phyloP scores from a whole-genome alignment of 35 echinoderm and acorn worm species.

The Apostichopus californicus region DNA sequence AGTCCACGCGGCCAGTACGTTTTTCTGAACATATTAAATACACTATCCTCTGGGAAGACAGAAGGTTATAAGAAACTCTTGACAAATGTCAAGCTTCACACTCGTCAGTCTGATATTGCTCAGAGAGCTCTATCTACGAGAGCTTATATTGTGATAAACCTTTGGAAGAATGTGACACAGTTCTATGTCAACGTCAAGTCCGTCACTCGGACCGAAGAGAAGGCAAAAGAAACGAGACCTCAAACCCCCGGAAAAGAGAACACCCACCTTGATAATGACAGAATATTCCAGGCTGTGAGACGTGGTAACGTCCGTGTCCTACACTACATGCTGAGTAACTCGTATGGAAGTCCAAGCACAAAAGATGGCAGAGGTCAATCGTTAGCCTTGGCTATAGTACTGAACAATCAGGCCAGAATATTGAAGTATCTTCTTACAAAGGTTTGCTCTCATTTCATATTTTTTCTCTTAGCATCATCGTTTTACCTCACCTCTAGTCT shows the following conservation, averaged over 20 bases:
- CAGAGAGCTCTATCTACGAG: conserved; percentile 81
- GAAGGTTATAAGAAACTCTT: conserved; percentile 79
- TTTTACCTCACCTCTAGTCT: neutral
- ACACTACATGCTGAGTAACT: conserved; percentile 72
- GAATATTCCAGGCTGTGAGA: conserved; percentile 69
- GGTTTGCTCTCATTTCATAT: conserved; percentile 53
- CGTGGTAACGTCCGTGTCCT: conserved; percentile 80
- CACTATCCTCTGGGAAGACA: conserved; percentile 81
- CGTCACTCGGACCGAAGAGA: neutral
- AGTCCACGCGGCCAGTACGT: conserved; percentile 73
- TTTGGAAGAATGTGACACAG: conserved; percentile 81
- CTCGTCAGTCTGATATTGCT: conserved; percentile 74
- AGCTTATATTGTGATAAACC: conserved; percentile 79
- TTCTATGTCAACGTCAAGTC: conserved; percentile 75
- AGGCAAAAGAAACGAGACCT: neutral
- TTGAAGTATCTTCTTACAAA: conserved; percentile 87
- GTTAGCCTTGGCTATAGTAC: conserved; percentile 76
- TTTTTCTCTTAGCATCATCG: neutral
- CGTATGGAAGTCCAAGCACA: conserved; percentile 47
- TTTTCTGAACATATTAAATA: conserved; percentile 89
- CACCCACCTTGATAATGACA: conserved; percentile 1
- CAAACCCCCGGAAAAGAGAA: neutral
- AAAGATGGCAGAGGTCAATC: conserved; percentile 71
- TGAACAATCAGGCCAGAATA: conserved; percentile 76
- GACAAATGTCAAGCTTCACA: conserved; percentile 80